Evolutionary conservation across 2,797 vertebrate species (phyloP), one percentile per base, ranked within the genome.

Genomic region (Mormyrops attenuatus): DNA sequence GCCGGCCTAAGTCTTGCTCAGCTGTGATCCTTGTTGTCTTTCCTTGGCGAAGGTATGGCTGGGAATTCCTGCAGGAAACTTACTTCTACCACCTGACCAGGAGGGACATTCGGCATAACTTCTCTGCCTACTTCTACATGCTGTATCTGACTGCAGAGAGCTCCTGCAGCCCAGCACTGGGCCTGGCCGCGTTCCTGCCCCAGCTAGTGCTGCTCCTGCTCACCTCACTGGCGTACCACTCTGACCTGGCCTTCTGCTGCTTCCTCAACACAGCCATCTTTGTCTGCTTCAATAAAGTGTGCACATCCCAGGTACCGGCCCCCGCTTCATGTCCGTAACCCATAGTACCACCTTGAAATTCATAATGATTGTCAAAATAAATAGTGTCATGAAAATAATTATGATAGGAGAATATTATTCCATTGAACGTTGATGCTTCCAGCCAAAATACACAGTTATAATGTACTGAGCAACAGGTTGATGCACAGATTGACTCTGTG

Each of bases 241-340:
- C 93, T 17, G 97, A 99, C 91, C 96, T 99, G 44, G 91, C 92
- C 47, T 97, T 99, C 92, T 97, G 97, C 92, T 99, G 97, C 91
- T 99, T 99, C 92, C 94, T 99, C 1, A 96, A 98, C 89, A 99
- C 98, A 0, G 93, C 96, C 57, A 93, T 99, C 88, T 99, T 99
- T 88, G 98, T 99, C 89, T 97, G 96, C 89, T 99, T 99, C 93
- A 99, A 99, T 96, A 99, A 99, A 96, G 98, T 99, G 8, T 99
- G 98, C 95, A 99, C 98, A 0, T 99, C 98, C 17, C 98, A 97
- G 96, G 97, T 97, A 92, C 66, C 34, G 3, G 66, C 30, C 66
- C n/a, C 11, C 38, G 20, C 30, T 49, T 26, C 15, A 5, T 80
- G 30, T 41, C 69, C 41, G 69, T 44, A 1, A 17, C 73, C 30